Percentiles rank a stretch among this genome's conserved stretches.
Conservation (phyloP, 2,888 invertebrate genomes). For the Melinaea menophilus region DNA sequence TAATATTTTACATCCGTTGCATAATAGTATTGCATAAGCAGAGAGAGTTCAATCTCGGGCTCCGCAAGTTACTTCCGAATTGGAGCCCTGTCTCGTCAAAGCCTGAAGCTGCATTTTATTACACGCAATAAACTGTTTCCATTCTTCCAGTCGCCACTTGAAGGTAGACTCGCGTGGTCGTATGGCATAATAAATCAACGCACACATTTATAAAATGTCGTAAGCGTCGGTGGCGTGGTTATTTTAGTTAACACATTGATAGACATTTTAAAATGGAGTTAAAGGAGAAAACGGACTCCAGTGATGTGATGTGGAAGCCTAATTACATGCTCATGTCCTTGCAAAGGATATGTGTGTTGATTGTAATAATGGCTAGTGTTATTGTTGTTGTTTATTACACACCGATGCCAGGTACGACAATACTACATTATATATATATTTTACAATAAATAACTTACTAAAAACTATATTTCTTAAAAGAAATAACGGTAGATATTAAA, state of each 20-base stretch:
- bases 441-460: neutral
- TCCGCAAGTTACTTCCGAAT: conserved; percentile 65
- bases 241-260: conserved; percentile 9
- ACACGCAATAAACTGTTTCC: conserved; percentile 35
- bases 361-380: conserved; percentile 81
- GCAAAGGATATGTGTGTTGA: conserved; percentile 81
- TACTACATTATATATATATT: neutral
- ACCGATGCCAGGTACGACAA: conserved; percentile 81
- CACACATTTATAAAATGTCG: conserved; percentile 35
- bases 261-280: conserved; percentile 47
- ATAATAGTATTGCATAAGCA: conserved; percentile 56
- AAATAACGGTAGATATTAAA: no score
- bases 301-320: conserved; percentile 57
- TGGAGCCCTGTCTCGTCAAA: conserved; percentile 41
- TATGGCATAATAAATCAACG: conserved; percentile 32
- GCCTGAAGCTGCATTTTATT: conserved; percentile 40
- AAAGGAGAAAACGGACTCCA: conserved; percentile 48
- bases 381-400: conserved; percentile 84
- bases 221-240: conserved; percentile 23
- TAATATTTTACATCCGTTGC: conserved; percentile 35
- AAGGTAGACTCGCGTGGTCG: conserved; percentile 65
- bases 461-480: no score
- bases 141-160: conserved; percentile 59
- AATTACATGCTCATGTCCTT: conserved; percentile 79
- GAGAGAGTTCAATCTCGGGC: conserved; percentile 48